A percentile compares a stretch with the other conserved stretches of the same genome.
Conservation (phyloP, 2,888 invertebrate genomes). For the Conus canariensis region DNA sequence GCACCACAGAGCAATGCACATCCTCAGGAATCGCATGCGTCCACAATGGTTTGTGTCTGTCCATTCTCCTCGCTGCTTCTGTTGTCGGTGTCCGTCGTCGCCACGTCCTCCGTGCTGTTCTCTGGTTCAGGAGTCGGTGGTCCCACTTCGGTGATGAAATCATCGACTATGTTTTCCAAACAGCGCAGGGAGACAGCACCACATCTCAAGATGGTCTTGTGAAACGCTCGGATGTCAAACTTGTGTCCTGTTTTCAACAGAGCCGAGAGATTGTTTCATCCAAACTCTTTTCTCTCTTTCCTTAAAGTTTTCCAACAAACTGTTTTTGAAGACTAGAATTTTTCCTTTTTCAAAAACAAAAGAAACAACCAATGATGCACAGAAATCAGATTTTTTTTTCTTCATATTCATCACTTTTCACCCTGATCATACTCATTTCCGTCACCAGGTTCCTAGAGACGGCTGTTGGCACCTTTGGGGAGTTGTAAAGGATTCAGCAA, state of each 20-base stretch:
- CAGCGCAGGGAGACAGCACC: slow-evolving; percentile 69
- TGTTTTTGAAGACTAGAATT: background rate
- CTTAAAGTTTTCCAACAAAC: slow-evolving; percentile 49
- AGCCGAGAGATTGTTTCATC: background rate
- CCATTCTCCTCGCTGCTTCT: background rate
- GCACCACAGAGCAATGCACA: background rate
- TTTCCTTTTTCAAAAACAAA: background rate
- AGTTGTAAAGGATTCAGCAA: too few relatives aligned
- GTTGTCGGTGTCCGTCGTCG: background rate
- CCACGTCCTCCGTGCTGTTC: background rate
- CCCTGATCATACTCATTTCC: too few relatives aligned
- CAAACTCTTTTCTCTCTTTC: too few relatives aligned
- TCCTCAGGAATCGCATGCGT: background rate
- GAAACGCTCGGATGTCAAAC: slow-evolving; percentile 75
- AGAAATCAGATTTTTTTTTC: too few relatives aligned
- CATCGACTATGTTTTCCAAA: slow-evolving; percentile 62
- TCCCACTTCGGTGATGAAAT: slow-evolving; percentile 54
- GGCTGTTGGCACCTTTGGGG: too few relatives aligned
- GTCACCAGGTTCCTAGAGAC: too few relatives aligned
- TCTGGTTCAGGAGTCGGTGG: slow-evolving; percentile 28
- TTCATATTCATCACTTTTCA: too few relatives aligned
- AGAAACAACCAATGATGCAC: too few relatives aligned
- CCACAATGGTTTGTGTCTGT: background rate
- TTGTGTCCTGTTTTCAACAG: slow-evolving; percentile 53
- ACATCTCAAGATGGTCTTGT: slow-evolving; percentile 69